phyloP scores from a whole-genome alignment of 2,888 invertebrate genomes.

The Branchipolynoe longqiensis region DNA sequence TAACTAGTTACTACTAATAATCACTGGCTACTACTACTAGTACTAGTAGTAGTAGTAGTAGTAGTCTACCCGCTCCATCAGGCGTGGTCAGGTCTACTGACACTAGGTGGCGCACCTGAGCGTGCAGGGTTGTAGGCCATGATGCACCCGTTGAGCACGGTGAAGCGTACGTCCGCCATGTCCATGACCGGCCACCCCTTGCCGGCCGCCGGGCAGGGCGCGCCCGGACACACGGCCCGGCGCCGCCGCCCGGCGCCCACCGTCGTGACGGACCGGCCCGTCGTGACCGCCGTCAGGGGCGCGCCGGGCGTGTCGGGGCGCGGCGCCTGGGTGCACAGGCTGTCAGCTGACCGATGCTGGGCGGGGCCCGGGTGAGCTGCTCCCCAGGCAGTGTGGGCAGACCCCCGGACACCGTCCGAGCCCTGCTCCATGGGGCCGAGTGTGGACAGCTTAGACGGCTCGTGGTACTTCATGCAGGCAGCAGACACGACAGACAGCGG shows the following conservation, averaged over 20 bases:
- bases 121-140: conserved; percentile 17
- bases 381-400: too few species aligned
- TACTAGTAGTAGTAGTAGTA: too few species aligned
- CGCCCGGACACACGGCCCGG: too few species aligned
- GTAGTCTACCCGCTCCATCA: neutral
- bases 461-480: too few species aligned
- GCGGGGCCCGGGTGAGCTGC: too few species aligned
- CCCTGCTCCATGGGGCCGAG: too few species aligned
- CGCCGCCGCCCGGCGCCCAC: neutral
- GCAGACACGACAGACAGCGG: too few species aligned
- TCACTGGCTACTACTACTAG: too few species aligned
- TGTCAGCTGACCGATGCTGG: too few species aligned
- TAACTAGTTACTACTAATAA: too few species aligned
- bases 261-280: neutral
- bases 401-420: too few species aligned
- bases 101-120: neutral
- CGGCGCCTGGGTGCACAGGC: neutral
- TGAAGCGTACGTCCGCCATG: conserved; percentile 13
- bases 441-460: too few species aligned
- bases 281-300: neutral
- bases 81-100: neutral
- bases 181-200: neutral
- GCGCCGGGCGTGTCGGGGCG: neutral
- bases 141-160: conserved; percentile 27
- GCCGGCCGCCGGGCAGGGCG: neutral